Evolutionary conservation across 2,113 vertebrate species (phyloP).

Genomic region (Okapia johnstoni): DNA sequence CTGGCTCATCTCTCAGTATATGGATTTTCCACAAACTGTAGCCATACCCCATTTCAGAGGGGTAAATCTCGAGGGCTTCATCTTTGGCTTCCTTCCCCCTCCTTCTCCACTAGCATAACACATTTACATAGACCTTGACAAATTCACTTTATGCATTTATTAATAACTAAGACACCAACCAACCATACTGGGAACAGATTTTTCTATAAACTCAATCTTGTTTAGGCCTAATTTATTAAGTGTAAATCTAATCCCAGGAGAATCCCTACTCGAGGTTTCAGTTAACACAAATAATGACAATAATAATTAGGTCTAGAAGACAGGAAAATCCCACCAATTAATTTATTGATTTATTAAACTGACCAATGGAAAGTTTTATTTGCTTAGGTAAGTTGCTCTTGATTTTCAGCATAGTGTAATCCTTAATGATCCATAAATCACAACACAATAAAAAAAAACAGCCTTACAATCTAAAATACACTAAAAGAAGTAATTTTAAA

Average conservation of each 20-base stretch:
- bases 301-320: neutral
- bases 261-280: conserved; percentile 13
- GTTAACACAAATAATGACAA: conserved; percentile 5
- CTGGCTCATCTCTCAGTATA: neutral
- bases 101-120: neutral
- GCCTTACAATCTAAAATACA: neutral
- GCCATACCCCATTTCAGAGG: neutral
- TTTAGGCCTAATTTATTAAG: conserved; percentile 1
- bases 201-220: neutral
- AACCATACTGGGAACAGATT: neutral
- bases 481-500: neutral
- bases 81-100: neutral
- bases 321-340: neutral
- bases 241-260: neutral
- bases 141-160: neutral
- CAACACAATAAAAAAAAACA: neutral
- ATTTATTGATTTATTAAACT: conserved; percentile 18
- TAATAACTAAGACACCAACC: neutral
- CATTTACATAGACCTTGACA: neutral
- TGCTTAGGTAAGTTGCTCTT: neutral
- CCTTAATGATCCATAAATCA: neutral
- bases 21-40: neutral
- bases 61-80: neutral
- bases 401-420: neutral
- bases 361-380: neutral